phyloP scores from a whole-genome alignment of 1,140 invertebrate genomes.

The Drosophila asahinai region DNA sequence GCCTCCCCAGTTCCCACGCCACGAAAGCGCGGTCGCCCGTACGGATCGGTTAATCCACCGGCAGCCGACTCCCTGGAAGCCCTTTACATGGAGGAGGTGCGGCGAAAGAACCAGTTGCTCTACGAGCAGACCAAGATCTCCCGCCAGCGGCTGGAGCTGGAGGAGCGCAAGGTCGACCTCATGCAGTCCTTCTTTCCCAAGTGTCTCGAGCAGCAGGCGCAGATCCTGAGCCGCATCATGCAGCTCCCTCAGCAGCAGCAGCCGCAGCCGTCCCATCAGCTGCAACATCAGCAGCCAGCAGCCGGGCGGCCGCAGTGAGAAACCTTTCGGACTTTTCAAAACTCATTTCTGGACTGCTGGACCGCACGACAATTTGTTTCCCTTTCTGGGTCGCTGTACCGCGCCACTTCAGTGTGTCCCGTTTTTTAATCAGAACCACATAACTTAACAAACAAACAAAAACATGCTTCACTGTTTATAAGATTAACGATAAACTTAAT shows the following conservation, averaged over 20 bases:
- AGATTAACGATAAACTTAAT: constrained; percentile 36
- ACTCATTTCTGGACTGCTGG: constrained; percentile 7
- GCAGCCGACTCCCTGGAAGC: constrained; percentile 63
- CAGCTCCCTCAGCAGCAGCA: constrained; percentile 42
- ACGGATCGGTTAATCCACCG: constrained; percentile 56
- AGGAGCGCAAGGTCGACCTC: constrained; percentile 72
- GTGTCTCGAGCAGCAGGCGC: constrained; percentile 71
- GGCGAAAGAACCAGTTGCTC: constrained; percentile 74
- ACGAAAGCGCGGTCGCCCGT: constrained; percentile 65
- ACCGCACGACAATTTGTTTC: background rate
- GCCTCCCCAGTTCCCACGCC: constrained; percentile 44
- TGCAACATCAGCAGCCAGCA: constrained; percentile 9
- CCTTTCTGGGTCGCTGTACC: background rate
- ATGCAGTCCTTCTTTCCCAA: constrained; percentile 78
- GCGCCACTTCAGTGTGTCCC: background rate
- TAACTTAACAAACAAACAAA: constrained; percentile 29
- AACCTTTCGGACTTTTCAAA: constrained; percentile 13
- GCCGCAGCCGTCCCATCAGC: constrained; percentile 6
- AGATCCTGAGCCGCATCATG: constrained; percentile 56
- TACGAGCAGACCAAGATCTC: constrained; percentile 73
- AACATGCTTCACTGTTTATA: constrained; percentile 32
- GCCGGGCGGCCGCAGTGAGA: constrained; percentile 36
- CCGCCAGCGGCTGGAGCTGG: constrained; percentile 66
- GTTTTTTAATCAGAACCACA: constrained; percentile 7
- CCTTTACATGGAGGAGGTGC: constrained; percentile 71